A percentile compares a stretch with the other conserved stretches of the same genome.
phyloP scores from a whole-genome alignment of 2,113 vertebrate genomes.

The Ardeotis arabs region DNA sequence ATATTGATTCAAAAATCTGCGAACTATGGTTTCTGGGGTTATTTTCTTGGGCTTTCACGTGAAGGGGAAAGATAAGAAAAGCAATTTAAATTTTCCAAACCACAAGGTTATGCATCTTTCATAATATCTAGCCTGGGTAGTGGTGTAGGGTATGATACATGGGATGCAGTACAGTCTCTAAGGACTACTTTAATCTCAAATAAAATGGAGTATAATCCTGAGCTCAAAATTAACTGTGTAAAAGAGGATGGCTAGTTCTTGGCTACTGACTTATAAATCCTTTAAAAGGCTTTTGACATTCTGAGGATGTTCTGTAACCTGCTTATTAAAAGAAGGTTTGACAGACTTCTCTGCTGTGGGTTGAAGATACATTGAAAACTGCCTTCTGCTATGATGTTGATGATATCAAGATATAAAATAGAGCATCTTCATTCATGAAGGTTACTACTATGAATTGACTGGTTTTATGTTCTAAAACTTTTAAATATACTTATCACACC shows the following conservation, averaged over 20 bases:
- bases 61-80: constrained; percentile 36
- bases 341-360: neutral
- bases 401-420: neutral
- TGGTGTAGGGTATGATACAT: neutral
- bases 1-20: neutral
- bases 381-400: neutral
- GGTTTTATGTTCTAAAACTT: neutral
- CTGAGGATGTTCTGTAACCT: neutral
- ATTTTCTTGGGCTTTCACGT: neutral
- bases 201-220: neutral
- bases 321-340: neutral
- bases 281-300: neutral
- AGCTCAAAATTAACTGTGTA: constrained; percentile 16
- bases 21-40: neutral
- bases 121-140: neutral
- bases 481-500: neutral
- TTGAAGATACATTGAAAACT: neutral
- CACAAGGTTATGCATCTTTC: constrained; percentile 23
- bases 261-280: neutral
- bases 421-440: neutral
- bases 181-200: constrained; percentile 12
- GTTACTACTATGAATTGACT: neutral
- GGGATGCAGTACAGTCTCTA: neutral
- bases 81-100: constrained; percentile 29
- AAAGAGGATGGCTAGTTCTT: neutral